These are phyloP conservation scores for Drosophila paracracens DNA, from an alignment of 2,888 invertebrate genomes.

Conservation along the genomic window DNA sequence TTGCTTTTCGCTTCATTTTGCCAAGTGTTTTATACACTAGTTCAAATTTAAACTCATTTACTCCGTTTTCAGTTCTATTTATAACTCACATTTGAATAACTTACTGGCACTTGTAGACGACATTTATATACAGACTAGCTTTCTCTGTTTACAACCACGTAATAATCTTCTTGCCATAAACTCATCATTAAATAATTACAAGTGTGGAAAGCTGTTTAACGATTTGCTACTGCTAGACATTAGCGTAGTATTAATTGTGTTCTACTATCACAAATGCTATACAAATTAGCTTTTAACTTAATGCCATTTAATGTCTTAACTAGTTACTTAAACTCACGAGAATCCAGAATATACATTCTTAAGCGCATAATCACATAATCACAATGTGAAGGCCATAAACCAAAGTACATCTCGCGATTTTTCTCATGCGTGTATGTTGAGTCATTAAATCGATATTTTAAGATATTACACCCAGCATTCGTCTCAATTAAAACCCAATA, in stretches of 20 bases:
- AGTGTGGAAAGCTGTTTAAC: constrained; percentile 20
- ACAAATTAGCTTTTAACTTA: constrained; percentile 7
- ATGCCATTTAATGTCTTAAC: constrained; percentile 21
- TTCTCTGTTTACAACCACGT: constrained; percentile 36
- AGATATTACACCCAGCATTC: constrained; percentile 17
- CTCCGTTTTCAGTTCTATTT: constrained; percentile 48
- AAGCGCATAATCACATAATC: neutral
- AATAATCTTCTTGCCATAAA: constrained; percentile 21
- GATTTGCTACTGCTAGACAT: neutral
- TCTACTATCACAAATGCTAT: neutral
- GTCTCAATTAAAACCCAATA: constrained; percentile 44
- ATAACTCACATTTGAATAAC: constrained; percentile 36
- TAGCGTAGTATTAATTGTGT: constrained; percentile 1
- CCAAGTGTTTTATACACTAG: constrained; percentile 5
- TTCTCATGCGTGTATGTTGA: constrained; percentile 3
- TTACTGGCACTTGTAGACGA: constrained; percentile 17
- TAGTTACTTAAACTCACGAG: neutral
- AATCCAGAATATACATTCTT: constrained; percentile 8
- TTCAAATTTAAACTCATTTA: constrained; percentile 19
- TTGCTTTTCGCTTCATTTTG: constrained; percentile 10
- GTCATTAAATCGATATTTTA: constrained; percentile 32
- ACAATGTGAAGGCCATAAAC: constrained; percentile 1
- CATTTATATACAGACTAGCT: constrained; percentile 23
- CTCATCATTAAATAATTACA: constrained; percentile 13
- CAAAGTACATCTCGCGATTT: constrained; percentile 4